Conservation (phyloP, 2,797 vertebrate species). For the Cryptoblepharus egeriae region DNA sequence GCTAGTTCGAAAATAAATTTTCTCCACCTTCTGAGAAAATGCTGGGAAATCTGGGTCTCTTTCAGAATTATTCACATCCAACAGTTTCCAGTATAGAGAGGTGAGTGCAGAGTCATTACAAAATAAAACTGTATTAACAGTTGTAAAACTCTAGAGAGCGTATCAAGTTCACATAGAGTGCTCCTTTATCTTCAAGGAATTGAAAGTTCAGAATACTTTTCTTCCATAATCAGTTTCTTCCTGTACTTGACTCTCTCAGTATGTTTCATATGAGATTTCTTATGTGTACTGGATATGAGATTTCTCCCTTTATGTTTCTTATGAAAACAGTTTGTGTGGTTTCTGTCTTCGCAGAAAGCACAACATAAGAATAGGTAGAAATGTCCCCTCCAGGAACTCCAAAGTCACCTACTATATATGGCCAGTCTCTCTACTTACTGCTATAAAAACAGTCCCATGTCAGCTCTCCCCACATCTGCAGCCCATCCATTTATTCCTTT, state of each 20-base stretch:
- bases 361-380: background rate
- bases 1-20: background rate
- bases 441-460: background rate
- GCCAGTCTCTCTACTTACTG: background rate
- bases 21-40: background rate
- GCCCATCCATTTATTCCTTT: background rate
- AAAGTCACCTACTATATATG: background rate
- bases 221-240: too few relatives aligned
- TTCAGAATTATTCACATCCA: background rate
- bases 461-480: background rate
- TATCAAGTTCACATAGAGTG: too few relatives aligned
- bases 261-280: background rate
- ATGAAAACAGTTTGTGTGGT: too few relatives aligned
- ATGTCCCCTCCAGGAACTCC: background rate
- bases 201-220: too few relatives aligned
- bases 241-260: too few relatives aligned
- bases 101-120: too few relatives aligned
- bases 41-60: background rate
- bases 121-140: too few relatives aligned
- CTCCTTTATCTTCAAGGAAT: too few relatives aligned
- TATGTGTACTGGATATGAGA: too few relatives aligned
- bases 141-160: too few relatives aligned
- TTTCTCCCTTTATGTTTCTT: too few relatives aligned
- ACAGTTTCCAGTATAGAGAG: background rate
- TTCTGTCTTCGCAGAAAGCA: background rate